These are phyloP conservation scores for Nasonovia ribisnigri DNA, from an alignment of 2,888 invertebrate species.

Conservation along the genomic window DNA sequence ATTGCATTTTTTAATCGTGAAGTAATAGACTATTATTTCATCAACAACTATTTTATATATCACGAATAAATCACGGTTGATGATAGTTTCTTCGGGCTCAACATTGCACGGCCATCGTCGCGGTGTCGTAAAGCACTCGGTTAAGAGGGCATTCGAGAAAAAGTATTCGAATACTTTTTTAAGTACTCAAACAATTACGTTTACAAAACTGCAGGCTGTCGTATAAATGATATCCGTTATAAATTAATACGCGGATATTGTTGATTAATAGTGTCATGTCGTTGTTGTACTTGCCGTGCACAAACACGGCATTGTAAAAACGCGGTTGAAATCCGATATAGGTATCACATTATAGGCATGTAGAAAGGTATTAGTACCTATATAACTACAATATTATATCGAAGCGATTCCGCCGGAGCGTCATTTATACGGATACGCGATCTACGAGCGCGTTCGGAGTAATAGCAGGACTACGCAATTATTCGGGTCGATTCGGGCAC, in stretches of 20 bases:
- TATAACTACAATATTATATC: neutral
- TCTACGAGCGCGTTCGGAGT: constrained; percentile 43
- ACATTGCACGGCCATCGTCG: no score
- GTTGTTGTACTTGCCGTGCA: neutral
- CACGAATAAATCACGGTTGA: no score
- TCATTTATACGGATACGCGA: constrained; percentile 38
- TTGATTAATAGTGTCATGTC: no score
- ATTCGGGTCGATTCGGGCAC: constrained; percentile 34
- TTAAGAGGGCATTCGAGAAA: no score
- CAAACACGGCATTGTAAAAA: neutral
- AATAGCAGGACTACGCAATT: constrained; percentile 4
- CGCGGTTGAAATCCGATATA: constrained; percentile 24
- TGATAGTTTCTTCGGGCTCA: no score
- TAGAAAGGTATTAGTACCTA: neutral
- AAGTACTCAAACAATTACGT: no score
- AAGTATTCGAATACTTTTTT: no score
- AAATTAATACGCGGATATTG: no score
- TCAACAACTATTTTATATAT: neutral
- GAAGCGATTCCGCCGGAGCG: neutral
- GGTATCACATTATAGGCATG: neutral
- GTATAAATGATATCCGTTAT: no score
- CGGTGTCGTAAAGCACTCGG: no score
- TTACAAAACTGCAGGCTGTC: no score
- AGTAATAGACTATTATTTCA: neutral
- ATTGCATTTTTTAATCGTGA: neutral